These are phyloP conservation scores for Prosapia bicincta DNA, from an alignment of 2,888 invertebrate genomes.

Conservation along the genomic window DNA sequence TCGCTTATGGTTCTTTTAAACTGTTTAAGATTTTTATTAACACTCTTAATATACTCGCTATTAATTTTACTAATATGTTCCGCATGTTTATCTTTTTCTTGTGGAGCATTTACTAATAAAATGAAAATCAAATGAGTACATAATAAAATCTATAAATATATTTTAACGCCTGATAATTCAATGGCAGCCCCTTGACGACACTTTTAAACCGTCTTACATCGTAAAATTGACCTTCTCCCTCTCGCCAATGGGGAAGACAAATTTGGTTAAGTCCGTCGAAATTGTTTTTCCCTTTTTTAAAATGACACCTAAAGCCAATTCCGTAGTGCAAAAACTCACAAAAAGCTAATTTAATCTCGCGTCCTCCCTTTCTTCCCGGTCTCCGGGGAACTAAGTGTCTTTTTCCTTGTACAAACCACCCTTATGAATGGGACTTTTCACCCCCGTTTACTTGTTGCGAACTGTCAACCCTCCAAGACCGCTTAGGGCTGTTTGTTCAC, in stretches of 20 bases:
- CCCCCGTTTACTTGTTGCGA: not conserved
- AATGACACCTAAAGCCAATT: not conserved
- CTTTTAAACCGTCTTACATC: not conserved
- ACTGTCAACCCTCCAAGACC: not conserved
- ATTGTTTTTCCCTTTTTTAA: not conserved
- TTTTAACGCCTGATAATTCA: too few relatives aligned
- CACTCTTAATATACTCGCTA: too few relatives aligned
- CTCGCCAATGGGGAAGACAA: not conserved
- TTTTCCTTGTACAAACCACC: not conserved
- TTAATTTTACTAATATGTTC: too few relatives aligned
- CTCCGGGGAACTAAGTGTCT: not conserved
- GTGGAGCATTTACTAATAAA: too few relatives aligned
- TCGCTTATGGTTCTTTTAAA: too few relatives aligned
- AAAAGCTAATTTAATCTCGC: not conserved
- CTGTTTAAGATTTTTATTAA: too few relatives aligned
- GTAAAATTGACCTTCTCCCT: not conserved
- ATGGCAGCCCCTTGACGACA: too few relatives aligned
- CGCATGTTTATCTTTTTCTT: too few relatives aligned
- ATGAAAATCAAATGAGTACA: too few relatives aligned
- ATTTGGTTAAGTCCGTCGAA: not conserved
- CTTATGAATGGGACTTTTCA: not conserved
- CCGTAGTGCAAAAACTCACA: not conserved
- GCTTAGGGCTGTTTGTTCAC: not conserved
- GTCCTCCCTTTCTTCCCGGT: too few relatives aligned
- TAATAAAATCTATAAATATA: too few relatives aligned